phyloP scores from a whole-genome alignment of 2,888 invertebrate genomes.

The Prosapia bicincta region DNA sequence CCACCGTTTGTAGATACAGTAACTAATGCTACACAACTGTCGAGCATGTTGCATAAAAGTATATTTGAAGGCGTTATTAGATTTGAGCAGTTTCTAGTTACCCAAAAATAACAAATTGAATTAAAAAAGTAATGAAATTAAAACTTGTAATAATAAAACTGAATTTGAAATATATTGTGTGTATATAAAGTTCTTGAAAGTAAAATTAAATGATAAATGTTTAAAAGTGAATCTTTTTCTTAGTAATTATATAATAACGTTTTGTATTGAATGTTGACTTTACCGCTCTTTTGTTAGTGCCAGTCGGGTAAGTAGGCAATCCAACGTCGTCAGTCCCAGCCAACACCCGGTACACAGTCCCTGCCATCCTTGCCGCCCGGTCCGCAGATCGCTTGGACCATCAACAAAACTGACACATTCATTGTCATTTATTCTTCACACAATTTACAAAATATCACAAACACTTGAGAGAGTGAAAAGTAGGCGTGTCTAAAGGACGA shows the following conservation, averaged over 20 bases:
- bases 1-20: too few relatives aligned
- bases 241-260: background rate
- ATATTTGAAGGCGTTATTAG: too few relatives aligned
- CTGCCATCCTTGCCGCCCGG: constrained; percentile 75
- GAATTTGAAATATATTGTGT: too few relatives aligned
- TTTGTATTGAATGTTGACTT: constrained; percentile 5
- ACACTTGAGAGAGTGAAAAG: too few relatives aligned
- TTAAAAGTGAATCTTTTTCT: background rate
- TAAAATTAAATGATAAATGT: background rate
- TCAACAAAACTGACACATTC: constrained; percentile 30
- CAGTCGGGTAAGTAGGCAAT: constrained; percentile 60
- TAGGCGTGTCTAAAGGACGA: too few relatives aligned
- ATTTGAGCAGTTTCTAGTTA: too few relatives aligned
- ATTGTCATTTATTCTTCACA: constrained; percentile 17
- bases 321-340: constrained; percentile 73
- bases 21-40: too few relatives aligned
- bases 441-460: constrained; percentile 1
- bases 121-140: too few relatives aligned
- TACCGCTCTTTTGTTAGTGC: constrained; percentile 41
- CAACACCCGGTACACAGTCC: constrained; percentile 73
- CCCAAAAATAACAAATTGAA: too few relatives aligned
- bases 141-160: too few relatives aligned
- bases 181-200: too few relatives aligned
- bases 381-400: constrained; percentile 66
- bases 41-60: too few relatives aligned